Percentiles rank a stretch among this genome's conserved stretches.
phyloP scores from a whole-genome alignment of 1,140 invertebrate genomes.

The Anoplophora glabripennis region DNA sequence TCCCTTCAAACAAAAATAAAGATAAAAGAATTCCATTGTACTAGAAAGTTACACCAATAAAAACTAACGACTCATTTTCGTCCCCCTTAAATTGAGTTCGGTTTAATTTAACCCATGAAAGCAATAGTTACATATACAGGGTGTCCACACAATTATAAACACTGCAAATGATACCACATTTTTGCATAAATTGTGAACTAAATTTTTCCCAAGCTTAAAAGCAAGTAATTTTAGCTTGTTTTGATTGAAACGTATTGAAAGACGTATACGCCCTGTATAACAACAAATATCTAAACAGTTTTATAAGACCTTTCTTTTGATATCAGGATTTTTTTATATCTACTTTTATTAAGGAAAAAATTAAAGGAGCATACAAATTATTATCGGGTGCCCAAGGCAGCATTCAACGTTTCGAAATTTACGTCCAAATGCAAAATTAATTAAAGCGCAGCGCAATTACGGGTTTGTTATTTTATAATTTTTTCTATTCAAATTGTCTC shows the following conservation, averaged over 20 bases:
- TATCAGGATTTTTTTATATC: no score
- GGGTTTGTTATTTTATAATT: no score
- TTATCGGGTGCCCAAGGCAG: no score
- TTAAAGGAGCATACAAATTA: no score
- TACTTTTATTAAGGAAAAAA: no score
- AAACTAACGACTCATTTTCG: constrained; percentile 4
- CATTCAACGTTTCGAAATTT: no score
- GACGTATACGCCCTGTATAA: no score
- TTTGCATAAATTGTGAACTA: background rate
- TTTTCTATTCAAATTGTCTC: no score
- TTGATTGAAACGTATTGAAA: background rate
- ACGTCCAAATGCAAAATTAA: no score
- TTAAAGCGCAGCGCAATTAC: no score
- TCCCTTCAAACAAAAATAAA: constrained; percentile 20
- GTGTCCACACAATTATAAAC: background rate
- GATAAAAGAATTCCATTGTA: constrained; percentile 13
- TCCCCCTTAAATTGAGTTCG: background rate
- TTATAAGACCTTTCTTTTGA: no score
- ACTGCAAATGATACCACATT: background rate
- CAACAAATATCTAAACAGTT: no score
- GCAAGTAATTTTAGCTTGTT: background rate
- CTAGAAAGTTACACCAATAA: constrained; percentile 9
- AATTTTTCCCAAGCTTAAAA: background rate
- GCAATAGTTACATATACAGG: background rate
- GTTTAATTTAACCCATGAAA: background rate